Base-by-base conservation (phyloP, 2,888 invertebrate genomes). In the Drosophila dives region DNA sequence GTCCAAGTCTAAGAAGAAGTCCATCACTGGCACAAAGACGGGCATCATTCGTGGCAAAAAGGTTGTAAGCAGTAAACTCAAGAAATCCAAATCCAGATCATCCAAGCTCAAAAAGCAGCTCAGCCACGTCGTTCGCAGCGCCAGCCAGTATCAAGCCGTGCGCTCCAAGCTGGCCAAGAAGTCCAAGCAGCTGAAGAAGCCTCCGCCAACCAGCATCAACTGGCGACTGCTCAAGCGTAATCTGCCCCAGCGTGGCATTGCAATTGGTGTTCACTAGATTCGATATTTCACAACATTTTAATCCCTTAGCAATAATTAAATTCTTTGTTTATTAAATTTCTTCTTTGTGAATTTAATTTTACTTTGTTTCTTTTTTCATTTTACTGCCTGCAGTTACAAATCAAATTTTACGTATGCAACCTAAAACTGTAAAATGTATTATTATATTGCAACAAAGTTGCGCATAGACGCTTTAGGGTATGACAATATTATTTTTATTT, bases 171-270 rank as follows among this genome's bases (percentile, higher is more conserved):
- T 61, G n/a, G 2, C 42, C 45, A 32, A 10, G 26, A 89, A 74
- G 62, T 29, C 40, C 0, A 82, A 64, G 15, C 72, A 67, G 48
- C 64, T 51, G 34, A 76, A 68, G 60, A 77, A 74, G 32, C 29
- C 60, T 1, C 38, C 51, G 2, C 80, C 86, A 0, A 65, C 71
- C 7, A 89, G 87, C 56, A 89, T 90, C 55, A 84, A 84, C 50
- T 87, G 86, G 86, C 58, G 45, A 23, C 70, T 87, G 7, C 64
- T 90, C 1, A 87, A 90, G 29, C 63, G 66, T 20, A 87, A 87
- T 26, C 29, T 87, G 60, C 86, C 86, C 17, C 72, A 69, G 33
- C 75, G 64, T 4, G 26, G 42, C 7, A 64, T 70, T 17, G 10
- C 66, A 10, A 20, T 69, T 15, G 48, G 40, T 12, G 66, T 59